phyloP scores from a whole-genome alignment of 2,113 vertebrate genomes.

The Podarcis raffonei region DNA sequence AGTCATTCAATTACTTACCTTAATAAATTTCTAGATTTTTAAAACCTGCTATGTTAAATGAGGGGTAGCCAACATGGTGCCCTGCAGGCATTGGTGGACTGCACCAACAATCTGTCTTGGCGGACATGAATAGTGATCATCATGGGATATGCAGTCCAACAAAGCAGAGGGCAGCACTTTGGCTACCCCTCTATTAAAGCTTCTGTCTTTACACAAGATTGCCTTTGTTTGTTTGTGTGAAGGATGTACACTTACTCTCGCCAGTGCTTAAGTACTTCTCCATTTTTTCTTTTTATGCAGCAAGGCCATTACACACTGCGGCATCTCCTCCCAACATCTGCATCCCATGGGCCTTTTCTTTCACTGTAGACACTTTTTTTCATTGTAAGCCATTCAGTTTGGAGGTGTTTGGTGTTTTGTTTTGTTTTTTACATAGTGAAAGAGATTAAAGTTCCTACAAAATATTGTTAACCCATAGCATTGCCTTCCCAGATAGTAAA shows the following conservation, averaged over 20 bases:
- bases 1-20: constrained; percentile 30
- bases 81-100: neutral
- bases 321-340: neutral
- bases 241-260: too few species aligned
- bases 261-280: neutral
- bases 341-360: neutral
- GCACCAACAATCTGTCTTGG: neutral
- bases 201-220: neutral
- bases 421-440: neutral
- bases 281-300: neutral
- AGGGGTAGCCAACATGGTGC: neutral
- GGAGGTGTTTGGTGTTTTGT: too few species aligned
- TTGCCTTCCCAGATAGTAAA: constrained; percentile 22
- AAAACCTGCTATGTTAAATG: constrained; percentile 11
- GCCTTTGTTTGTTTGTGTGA: neutral
- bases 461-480: neutral
- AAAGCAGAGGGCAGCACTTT: too few species aligned
- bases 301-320: neutral
- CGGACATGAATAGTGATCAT: too few species aligned
- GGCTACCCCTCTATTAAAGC: too few species aligned
- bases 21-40: constrained; percentile 33
- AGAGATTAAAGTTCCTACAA: neutral
- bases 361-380: neutral
- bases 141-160: too few species aligned
- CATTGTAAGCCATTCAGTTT: neutral